A percentile compares a stretch with the other conserved stretches of the same genome.
Evolutionary conservation across 2,797 vertebrate genomes (phyloP).

Genomic region (Nyctalus aviator): DNA sequence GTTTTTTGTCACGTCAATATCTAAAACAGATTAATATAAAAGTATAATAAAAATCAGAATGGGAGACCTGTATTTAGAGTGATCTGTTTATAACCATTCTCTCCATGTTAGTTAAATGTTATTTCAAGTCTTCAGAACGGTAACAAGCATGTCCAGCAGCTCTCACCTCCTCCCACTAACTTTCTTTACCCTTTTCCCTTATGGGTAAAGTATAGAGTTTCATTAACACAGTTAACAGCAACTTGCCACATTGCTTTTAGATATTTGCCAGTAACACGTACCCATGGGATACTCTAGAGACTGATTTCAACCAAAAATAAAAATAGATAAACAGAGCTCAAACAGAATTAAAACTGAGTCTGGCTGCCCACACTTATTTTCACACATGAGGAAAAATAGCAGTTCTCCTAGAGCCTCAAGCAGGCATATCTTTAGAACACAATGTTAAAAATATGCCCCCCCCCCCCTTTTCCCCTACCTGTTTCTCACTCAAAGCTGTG

Average conservation of each 20-base stretch:
- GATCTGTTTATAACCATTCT: constrained; percentile 24
- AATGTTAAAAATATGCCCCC: constrained; percentile 85
- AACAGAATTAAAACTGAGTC: constrained; percentile 81
- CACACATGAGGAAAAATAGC: constrained; percentile 83
- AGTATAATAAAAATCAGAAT: constrained; percentile 11
- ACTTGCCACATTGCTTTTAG: constrained; percentile 73
- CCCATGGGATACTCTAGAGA: constrained; percentile 78
- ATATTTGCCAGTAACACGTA: constrained; percentile 78
- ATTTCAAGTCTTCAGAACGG: constrained; percentile 44
- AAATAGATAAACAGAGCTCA: constrained; percentile 84
- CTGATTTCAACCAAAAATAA: constrained; percentile 84
- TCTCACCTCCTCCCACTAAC: constrained; percentile 41
- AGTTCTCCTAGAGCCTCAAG: constrained; percentile 82
- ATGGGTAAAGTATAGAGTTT: constrained; percentile 67
- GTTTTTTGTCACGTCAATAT: constrained; percentile 26
- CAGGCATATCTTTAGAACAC: constrained; percentile 84
- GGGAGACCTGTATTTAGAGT: constrained; percentile 24
- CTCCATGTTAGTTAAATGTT: constrained; percentile 3
- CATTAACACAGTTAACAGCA: constrained; percentile 77
- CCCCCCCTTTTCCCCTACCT: constrained; percentile 90
- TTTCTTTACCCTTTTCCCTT: constrained; percentile 51
- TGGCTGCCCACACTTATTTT: constrained; percentile 84
- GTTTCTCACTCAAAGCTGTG: constrained; percentile 98
- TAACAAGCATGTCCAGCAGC: constrained; percentile 31
- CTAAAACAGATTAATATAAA: constrained; percentile 58